phyloP scores from a whole-genome alignment of 2,797 vertebrate species.

The Enteromius argenteus region DNA sequence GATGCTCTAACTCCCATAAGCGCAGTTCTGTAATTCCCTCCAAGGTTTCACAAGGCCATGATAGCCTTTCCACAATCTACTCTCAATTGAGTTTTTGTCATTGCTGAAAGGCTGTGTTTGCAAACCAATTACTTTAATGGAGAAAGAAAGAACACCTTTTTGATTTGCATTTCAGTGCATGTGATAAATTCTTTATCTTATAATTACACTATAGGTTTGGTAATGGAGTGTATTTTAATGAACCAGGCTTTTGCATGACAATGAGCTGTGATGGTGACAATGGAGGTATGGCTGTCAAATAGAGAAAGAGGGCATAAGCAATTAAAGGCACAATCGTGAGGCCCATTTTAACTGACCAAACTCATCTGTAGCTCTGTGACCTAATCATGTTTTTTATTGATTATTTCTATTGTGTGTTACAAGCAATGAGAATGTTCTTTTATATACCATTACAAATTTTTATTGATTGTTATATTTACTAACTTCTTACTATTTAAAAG shows the following conservation, averaged over 20 bases:
- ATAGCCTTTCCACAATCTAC: constrained; percentile 52
- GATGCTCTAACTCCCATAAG: constrained; percentile 42
- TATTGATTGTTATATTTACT: neutral
- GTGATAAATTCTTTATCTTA: constrained; percentile 67
- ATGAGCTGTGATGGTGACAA: constrained; percentile 56
- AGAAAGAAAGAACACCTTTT: constrained; percentile 47
- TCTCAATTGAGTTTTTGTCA: constrained; percentile 52
- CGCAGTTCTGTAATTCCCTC: constrained; percentile 53
- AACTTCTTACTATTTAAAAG: neutral
- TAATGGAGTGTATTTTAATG: constrained; percentile 67
- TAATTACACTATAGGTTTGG: constrained; percentile 67
- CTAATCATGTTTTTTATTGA: neutral
- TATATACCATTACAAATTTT: neutral
- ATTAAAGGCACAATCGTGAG: constrained; percentile 21
- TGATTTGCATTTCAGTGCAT: constrained; percentile 65
- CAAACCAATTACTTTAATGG: constrained; percentile 67
- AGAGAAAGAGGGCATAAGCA: constrained; percentile 20
- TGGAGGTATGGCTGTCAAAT: constrained; percentile 42
- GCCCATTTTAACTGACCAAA: constrained; percentile 43
- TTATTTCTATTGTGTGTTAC: constrained; percentile 2
- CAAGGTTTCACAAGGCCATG: constrained; percentile 53
- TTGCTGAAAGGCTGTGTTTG: constrained; percentile 59
- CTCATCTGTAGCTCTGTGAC: neutral
- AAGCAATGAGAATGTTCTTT: neutral
- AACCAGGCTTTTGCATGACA: constrained; percentile 60